Base-by-base conservation (phyloP, 2,797 vertebrate genomes). In the Dendrocincla fuliginosa region DNA sequence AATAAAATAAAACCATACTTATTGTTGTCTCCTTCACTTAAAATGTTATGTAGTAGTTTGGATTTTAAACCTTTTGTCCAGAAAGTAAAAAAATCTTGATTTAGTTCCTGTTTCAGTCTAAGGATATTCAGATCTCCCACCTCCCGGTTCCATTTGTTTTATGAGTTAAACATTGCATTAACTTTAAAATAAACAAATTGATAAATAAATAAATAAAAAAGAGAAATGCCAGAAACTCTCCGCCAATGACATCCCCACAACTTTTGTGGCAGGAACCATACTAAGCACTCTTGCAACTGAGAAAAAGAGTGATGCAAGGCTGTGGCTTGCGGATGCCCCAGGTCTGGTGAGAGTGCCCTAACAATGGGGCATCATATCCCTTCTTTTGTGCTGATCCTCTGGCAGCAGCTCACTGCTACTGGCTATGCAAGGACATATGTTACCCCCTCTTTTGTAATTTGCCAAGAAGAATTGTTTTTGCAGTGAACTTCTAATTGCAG, bases 301-400 rank as follows among this genome's bases (percentile, higher is more conserved):
- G 32, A 49, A 30, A 27, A 67, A 7, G 33, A 13, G 16, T 7
- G 1, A 6, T 10, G 19, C 32, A n/a, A 50, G 5, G 17, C 14
- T 71, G 25, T 59, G 33, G 12, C 3, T 71, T 30, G 71, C 27
- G 14, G 16, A 35, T 56, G 13, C 3, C 20, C 35, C 23, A 53
- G 11, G 6, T 41, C n/a, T 32, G 12, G 3, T 44, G 17, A 27
- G 25, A 37, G 12, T 47, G 23, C 7, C 55, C 16, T 33, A 0
- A 10, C 4, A n/a, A 41, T 27, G 22, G 17, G 32, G 1, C 15
- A 32, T 8, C 42, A 5, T 5, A 52, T 5, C 20, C 32, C 4
- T 30, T n/a, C 25, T 55, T n/a, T 17, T 39, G 30, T 0, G 0
- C 23, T 64, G 32, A 53, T 33, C 37, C 14, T 64, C 3, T 2